A percentile compares a stretch with the other conserved stretches of the same genome.
Conservation (phyloP, 2,888 invertebrate species). For the Antheraea assamensis region DNA sequence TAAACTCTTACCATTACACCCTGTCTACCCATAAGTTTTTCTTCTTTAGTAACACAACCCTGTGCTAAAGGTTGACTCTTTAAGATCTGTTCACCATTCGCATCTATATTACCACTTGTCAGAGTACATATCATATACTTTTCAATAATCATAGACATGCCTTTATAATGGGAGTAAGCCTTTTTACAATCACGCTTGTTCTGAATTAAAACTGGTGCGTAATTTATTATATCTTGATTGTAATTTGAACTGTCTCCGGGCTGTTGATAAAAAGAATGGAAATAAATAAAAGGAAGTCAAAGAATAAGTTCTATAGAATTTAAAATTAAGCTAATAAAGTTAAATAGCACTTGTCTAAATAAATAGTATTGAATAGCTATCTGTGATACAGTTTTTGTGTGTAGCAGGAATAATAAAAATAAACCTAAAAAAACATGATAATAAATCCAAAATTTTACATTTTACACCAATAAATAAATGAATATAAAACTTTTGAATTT, state of each 20-base stretch:
- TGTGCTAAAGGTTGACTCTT: slow-evolving; percentile 21
- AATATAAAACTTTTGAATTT: too few relatives aligned
- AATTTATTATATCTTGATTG: slow-evolving; percentile 36
- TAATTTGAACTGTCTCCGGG: slow-evolving; percentile 32
- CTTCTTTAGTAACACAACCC: slow-evolving; percentile 29
- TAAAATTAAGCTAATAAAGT: too few relatives aligned
- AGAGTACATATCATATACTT: slow-evolving; percentile 51
- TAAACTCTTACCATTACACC: slow-evolving; percentile 21
- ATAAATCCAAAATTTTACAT: too few relatives aligned
- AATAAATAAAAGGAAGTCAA: not conserved
- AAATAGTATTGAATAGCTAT: too few relatives aligned
- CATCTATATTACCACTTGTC: slow-evolving; percentile 36
- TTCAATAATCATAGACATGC: slow-evolving; percentile 38
- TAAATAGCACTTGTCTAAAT: too few relatives aligned
- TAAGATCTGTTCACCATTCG: slow-evolving; percentile 23
- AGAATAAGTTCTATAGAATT: too few relatives aligned
- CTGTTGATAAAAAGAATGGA: slow-evolving; percentile 28
- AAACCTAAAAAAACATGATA: too few relatives aligned
- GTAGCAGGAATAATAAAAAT: too few relatives aligned
- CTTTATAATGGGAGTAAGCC: slow-evolving; percentile 29
- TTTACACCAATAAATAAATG: too few relatives aligned
- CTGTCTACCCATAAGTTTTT: slow-evolving; percentile 20
- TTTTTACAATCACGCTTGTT: slow-evolving; percentile 39
- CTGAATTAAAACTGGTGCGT: slow-evolving; percentile 36
- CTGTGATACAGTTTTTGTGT: too few relatives aligned